Conservation (phyloP, 1,140 invertebrate species). For the Drosophila pruinosa region DNA sequence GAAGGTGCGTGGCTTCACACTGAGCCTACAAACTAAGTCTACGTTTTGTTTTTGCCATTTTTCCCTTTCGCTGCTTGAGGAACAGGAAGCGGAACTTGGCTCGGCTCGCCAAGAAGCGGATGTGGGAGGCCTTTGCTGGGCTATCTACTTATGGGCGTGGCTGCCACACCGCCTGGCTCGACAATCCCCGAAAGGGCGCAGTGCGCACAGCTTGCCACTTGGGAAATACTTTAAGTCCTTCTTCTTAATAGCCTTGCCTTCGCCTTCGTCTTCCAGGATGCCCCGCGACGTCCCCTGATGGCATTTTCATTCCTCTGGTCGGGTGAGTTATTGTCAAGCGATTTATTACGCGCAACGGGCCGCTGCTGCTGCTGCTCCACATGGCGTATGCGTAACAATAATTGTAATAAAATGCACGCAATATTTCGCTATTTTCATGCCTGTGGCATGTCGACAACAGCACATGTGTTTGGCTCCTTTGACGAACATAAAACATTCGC, state of each 20-base stretch:
- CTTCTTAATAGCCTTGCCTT: slow-evolving; percentile 67
- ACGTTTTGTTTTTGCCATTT: slow-evolving; percentile 33
- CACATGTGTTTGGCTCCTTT: slow-evolving; percentile 3
- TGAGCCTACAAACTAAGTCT: slow-evolving; percentile 52
- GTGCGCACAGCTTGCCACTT: slow-evolving; percentile 35
- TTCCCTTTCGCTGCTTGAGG: slow-evolving; percentile 27
- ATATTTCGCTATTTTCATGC: slow-evolving; percentile 37
- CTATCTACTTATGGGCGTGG: slow-evolving; percentile 16
- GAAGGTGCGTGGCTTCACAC: slow-evolving; percentile 31
- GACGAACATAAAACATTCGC: slow-evolving; percentile 8
- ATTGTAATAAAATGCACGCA: slow-evolving; percentile 58
- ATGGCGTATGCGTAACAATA: slow-evolving; percentile 74
- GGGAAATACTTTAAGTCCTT: slow-evolving; percentile 74
- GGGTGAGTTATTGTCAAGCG: slow-evolving; percentile 73
- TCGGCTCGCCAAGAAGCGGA: slow-evolving; percentile 19
- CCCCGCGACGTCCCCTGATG: not conserved
- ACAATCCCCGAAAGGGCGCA: slow-evolving; percentile 6
- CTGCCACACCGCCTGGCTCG: not conserved
- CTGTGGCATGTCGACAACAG: not conserved
- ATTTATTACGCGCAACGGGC: slow-evolving; percentile 63
- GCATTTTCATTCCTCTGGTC: slow-evolving; percentile 24
- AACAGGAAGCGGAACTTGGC: slow-evolving; percentile 39
- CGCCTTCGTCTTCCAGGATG: slow-evolving; percentile 17
- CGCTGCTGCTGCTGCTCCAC: slow-evolving; percentile 42
- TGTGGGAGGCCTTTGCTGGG: slow-evolving; percentile 30